Conservation (phyloP, 2,888 invertebrate genomes). For the Sialis fuliginosa region DNA sequence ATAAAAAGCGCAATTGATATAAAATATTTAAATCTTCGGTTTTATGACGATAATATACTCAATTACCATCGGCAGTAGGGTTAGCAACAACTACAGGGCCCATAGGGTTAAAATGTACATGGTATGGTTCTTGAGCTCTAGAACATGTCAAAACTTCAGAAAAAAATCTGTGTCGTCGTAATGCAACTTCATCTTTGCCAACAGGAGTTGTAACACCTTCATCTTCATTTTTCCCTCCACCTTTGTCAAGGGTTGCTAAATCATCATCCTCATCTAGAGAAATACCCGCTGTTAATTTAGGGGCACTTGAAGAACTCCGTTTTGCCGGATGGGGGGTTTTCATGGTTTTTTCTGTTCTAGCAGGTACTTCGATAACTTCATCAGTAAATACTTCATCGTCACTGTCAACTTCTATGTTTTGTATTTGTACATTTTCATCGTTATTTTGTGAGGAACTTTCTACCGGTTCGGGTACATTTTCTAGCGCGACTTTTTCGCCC, state of each 20-base stretch:
- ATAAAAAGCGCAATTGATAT: too few relatives aligned
- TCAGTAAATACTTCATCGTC: constrained; percentile 42
- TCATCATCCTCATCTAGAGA: constrained; percentile 22
- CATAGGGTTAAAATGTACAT: constrained; percentile 56
- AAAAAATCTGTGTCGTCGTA: constrained; percentile 60
- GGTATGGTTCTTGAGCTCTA: constrained; percentile 53
- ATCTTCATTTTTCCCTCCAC: constrained; percentile 19
- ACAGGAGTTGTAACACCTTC: constrained; percentile 56
- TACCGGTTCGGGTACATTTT: too few relatives aligned
- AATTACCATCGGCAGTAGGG: not conserved
- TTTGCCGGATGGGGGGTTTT: constrained; percentile 29
- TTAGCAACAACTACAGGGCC: constrained; percentile 41
- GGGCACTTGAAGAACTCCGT: constrained; percentile 11
- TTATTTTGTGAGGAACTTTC: too few relatives aligned
- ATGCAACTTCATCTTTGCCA: constrained; percentile 58
- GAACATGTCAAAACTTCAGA: constrained; percentile 59
- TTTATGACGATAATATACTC: too few relatives aligned
- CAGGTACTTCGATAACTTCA: constrained; percentile 26
- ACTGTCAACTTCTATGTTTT: constrained; percentile 9
- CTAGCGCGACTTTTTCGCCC: too few relatives aligned
- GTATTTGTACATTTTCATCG: too few relatives aligned
- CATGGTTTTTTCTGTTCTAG: constrained; percentile 27
- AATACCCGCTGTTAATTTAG: constrained; percentile 20
- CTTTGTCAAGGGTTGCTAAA: constrained; percentile 20
- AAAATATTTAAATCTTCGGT: too few relatives aligned